These are phyloP conservation scores for Sprattus sprattus DNA, from an alignment of 2,113 vertebrate genomes.

Conservation along the genomic window DNA sequence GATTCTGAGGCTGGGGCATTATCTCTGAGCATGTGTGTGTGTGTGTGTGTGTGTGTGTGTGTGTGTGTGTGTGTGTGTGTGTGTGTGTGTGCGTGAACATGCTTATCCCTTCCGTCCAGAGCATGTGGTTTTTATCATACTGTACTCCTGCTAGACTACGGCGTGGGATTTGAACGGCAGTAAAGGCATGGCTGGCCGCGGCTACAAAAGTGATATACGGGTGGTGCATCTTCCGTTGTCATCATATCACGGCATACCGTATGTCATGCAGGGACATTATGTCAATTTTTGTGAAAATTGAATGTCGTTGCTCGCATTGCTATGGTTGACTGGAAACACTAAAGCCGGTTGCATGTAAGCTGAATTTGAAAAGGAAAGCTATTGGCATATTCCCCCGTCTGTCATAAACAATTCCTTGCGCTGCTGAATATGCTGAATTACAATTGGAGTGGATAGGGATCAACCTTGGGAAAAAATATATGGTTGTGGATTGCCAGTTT, in stretches of 20 bases:
- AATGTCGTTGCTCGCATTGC: not conserved
- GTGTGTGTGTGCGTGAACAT: too few species aligned
- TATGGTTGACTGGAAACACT: not conserved
- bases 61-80: too few species aligned
- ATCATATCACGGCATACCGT: not conserved
- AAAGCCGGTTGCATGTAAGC: not conserved
- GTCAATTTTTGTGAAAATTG: not conserved
- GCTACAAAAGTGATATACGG: not conserved
- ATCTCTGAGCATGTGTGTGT: too few species aligned
- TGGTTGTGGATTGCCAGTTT: not conserved
- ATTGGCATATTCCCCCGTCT: not conserved
- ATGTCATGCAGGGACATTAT: not conserved
- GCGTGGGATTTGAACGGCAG: not conserved
- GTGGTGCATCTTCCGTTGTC: not conserved
- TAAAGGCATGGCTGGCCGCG: not conserved
- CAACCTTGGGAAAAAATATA: not conserved
- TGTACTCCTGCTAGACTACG: not conserved
- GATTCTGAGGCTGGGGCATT: not conserved
- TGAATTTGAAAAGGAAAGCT: conserved; percentile 23
- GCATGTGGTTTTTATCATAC: not conserved
- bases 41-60: too few species aligned
- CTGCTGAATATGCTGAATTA: not conserved
- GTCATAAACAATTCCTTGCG: not conserved
- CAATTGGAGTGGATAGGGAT: not conserved
- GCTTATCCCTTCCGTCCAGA: conserved; percentile 3